phyloP scores from a whole-genome alignment of 2,113 vertebrate genomes.

The Pituophis catenifer region DNA sequence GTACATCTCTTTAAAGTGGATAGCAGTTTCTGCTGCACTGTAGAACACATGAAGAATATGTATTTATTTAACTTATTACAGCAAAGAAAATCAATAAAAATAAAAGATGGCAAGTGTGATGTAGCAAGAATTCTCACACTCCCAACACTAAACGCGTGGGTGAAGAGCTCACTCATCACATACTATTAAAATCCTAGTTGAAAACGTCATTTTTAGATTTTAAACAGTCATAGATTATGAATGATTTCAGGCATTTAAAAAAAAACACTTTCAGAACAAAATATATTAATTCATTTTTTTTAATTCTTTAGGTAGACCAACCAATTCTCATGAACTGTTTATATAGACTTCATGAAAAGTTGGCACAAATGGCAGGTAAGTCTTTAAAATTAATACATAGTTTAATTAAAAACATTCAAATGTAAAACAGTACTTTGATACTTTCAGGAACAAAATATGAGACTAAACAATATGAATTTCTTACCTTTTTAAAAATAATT shows the following conservation, averaged over 20 bases:
- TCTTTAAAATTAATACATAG: constrained; percentile 40
- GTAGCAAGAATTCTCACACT: not conserved
- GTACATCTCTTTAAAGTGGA: not conserved
- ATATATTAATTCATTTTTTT: constrained; percentile 40
- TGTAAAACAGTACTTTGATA: not conserved
- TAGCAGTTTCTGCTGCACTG: not conserved
- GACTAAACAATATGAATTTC: not conserved
- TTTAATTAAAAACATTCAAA: not conserved
- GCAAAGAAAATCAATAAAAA: not conserved
- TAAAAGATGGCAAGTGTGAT: not conserved
- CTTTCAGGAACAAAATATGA: not conserved
- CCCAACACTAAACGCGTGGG: not conserved
- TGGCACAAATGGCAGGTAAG: constrained; percentile 90
- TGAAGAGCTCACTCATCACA: not conserved
- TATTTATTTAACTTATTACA: not conserved
- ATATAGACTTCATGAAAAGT: constrained; percentile 87
- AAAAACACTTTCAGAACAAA: not conserved
- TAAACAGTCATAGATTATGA: not conserved
- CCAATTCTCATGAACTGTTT: constrained; percentile 84
- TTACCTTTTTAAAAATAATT: not conserved
- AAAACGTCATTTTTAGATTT: not conserved
- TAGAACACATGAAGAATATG: not conserved
- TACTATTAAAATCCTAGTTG: not conserved
- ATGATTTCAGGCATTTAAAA: not conserved
- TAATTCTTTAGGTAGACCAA: constrained; percentile 71